phyloP scores from a whole-genome alignment of 2,113 vertebrate species.

The Actenoides hombroni region DNA sequence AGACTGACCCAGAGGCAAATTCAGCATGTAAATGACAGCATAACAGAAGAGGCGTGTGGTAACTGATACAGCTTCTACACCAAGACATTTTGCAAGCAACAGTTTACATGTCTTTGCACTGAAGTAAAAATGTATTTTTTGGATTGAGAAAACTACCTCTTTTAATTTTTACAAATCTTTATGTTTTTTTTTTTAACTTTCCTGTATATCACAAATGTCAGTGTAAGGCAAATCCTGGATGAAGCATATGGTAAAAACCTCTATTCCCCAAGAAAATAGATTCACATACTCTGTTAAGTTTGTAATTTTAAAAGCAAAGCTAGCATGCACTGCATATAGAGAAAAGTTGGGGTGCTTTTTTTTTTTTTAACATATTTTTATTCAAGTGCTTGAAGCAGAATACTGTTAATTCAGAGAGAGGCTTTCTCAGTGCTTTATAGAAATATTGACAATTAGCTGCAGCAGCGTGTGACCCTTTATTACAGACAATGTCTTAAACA shows the following conservation, averaged over 20 bases:
- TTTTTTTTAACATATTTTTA: background rate
- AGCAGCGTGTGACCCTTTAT: constrained; percentile 55
- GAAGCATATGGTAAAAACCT: constrained; percentile 73
- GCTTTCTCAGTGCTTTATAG: constrained; percentile 67
- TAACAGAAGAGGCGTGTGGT: constrained; percentile 67
- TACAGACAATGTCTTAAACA: constrained; percentile 32
- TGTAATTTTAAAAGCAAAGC: constrained; percentile 76
- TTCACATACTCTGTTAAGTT: constrained; percentile 72
- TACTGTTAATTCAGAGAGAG: constrained; percentile 73
- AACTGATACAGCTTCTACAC: constrained; percentile 50
- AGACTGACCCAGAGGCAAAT: constrained; percentile 52
- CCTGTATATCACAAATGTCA: constrained; percentile 79
- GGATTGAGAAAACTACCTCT: constrained; percentile 74
- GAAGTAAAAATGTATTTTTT: constrained; percentile 77
- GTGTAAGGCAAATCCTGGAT: constrained; percentile 79
- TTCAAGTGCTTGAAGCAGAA: constrained; percentile 70
- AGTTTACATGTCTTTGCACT: constrained; percentile 71
- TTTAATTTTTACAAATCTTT: constrained; percentile 38
- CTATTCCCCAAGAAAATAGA: constrained; percentile 77
- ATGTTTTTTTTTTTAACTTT: constrained; percentile 58
- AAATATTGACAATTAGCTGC: constrained; percentile 68
- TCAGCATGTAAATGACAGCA: constrained; percentile 56
- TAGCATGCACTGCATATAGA: constrained; percentile 72
- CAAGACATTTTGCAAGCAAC: constrained; percentile 72
- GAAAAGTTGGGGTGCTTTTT: constrained; percentile 39